Percentiles rank a stretch among this genome's conserved stretches.
Conservation (phyloP, 2,113 vertebrate genomes). For the Turdus rufiventris region DNA sequence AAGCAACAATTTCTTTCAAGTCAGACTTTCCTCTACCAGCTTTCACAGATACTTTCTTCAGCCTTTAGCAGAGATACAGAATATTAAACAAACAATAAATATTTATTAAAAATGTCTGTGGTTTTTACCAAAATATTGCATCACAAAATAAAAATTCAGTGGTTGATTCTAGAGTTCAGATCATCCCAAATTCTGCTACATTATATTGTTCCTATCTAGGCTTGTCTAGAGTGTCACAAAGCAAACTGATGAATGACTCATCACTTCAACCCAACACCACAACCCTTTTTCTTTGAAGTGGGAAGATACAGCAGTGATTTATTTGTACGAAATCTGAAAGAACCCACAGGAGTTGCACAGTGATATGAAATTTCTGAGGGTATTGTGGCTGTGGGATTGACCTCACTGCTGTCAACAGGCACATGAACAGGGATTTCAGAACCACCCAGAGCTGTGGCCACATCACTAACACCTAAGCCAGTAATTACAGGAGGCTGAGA, state of each 20-base stretch:
- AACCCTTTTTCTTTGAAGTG: neutral
- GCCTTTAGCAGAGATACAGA: neutral
- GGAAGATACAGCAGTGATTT: neutral
- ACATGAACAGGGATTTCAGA: neutral
- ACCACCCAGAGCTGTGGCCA: neutral
- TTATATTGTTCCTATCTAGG: neutral
- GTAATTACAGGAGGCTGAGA: neutral
- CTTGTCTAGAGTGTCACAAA: neutral
- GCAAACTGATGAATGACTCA: neutral
- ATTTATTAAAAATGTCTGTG: neutral
- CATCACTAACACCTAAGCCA: neutral
- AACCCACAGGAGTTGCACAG: neutral
- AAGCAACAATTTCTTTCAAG: neutral
- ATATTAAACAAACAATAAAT: neutral
- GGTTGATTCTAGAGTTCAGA: neutral
- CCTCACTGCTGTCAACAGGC: neutral
- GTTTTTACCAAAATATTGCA: neutral
- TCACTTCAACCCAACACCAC: neutral
- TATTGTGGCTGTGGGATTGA: neutral
- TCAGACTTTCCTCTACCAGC: neutral
- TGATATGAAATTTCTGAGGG: neutral
- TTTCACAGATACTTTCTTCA: slow-evolving; percentile 9
- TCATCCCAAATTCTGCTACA: neutral
- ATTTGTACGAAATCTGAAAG: neutral
- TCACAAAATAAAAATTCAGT: neutral